phyloP scores from a whole-genome alignment of 2,113 vertebrate genomes.

The Ophthalmolycus amberensis region DNA sequence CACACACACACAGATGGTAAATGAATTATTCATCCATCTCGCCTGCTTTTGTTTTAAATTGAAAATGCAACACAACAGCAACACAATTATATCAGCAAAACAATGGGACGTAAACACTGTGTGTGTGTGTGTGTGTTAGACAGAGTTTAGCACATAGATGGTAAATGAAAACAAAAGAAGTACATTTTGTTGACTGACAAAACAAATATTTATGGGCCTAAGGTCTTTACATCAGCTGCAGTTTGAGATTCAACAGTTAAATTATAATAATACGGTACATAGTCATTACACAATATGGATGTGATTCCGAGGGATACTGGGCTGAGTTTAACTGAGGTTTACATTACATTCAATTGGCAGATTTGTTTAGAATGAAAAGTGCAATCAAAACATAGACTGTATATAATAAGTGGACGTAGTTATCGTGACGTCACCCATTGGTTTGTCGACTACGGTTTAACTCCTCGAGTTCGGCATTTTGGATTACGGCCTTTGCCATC shows the following conservation, averaged over 20 bases:
- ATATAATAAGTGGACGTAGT: not conserved
- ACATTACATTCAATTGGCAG: not conserved
- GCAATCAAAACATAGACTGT: not conserved
- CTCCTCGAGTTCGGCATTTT: too few relatives aligned
- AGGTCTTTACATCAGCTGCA: not conserved
- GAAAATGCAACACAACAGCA: conserved; percentile 52
- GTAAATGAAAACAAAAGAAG: conserved; percentile 35
- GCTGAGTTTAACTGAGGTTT: not conserved
- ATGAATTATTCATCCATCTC: conserved; percentile 68
- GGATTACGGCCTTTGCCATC: too few relatives aligned
- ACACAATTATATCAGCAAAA: conserved; percentile 51
- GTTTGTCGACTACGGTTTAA: too few relatives aligned
- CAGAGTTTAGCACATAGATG: conserved; percentile 25
- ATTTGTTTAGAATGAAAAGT: not conserved
- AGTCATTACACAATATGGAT: not conserved
- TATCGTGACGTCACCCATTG: not conserved
- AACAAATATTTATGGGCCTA: not conserved
- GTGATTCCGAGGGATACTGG: not conserved
- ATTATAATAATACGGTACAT: not conserved
- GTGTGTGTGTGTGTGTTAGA: conserved; percentile 7
- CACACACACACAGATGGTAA: conserved; percentile 28
- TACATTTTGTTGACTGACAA: conserved; percentile 25
- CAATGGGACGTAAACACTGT: conserved; percentile 25
- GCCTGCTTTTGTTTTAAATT: conserved; percentile 53
- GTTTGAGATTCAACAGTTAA: not conserved